Evolutionary conservation across 23 tunicate species (phyloP), one percentile per base, ranked within the genome.

Genomic region (Oikopleura vanhoeffeni): DNA sequence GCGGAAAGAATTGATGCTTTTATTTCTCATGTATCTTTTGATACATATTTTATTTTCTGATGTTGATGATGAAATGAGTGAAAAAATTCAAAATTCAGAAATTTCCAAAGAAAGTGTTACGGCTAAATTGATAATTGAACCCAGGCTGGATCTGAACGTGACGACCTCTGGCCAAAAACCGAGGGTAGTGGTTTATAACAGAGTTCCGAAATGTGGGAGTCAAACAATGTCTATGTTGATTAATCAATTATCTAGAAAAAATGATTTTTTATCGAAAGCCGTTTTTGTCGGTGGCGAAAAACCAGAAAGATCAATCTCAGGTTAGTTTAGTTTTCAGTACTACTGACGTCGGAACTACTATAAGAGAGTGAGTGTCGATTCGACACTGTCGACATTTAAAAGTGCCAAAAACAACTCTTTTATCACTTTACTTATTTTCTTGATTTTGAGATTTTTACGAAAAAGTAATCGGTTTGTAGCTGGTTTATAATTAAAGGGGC

Each of bases 151-250:
- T 71, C 38, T 71, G 3, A 71, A 71, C 32, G 79, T 71, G 35
- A 71, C 79, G 4, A 13, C 79, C 27, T 2, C 27, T 4, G 38
- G 3, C 4, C 27, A 2, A 3, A 2, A 28, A 18, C 79, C 79
- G 3, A 28, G 92, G 34, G 88, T 41, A 83, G 76, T 95, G 40
- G 41, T 95, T 41, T 95, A 91, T 86, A 95, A 95, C 83, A 88
- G 99, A 40, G 99, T 95, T 39, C 99, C 99, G n/a, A 95, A 95
- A 84, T 95, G 99, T 84, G 99, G 92, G 40, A 90, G 96, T 57
- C 91, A 88, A 88, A 88, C 99, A 39, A 41, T 95, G 88, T 90
- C 99, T 41, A 86, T 89, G 1, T 41, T 91, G 24, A 76, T 87
- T 49, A 90, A 95, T 84, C 88, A 85, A 27, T 84, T 91, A 39